Evolutionary conservation across 2,888 invertebrate genomes (phyloP).

Genomic region (Rhagium mordax): DNA sequence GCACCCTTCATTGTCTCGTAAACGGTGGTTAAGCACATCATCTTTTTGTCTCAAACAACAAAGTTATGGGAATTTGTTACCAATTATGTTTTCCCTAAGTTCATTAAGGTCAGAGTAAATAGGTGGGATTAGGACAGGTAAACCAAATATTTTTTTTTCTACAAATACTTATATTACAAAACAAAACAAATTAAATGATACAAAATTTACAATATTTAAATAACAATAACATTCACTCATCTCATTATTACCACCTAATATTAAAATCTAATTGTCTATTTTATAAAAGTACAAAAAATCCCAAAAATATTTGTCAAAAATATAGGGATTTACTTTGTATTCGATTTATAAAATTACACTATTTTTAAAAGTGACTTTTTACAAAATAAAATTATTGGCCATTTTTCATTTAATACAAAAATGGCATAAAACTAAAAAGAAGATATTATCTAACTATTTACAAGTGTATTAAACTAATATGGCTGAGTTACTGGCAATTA

Average conservation of each 20-base stretch:
- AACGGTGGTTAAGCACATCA: too few relatives aligned
- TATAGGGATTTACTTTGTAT: conserved; percentile 62
- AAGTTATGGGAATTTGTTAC: too few relatives aligned
- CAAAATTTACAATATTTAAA: conserved; percentile 62
- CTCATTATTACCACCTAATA: conserved; percentile 15
- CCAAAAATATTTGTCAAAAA: conserved; percentile 67
- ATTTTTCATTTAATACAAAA: not conserved
- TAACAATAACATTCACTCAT: conserved; percentile 44
- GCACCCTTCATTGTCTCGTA: too few relatives aligned
- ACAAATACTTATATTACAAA: conserved; percentile 64
- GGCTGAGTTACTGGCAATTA: conserved; percentile 58
- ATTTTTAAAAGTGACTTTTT: conserved; percentile 49
- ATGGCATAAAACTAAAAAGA: conserved; percentile 14
- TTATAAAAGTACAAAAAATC: conserved; percentile 69
- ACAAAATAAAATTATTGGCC: conserved; percentile 41
- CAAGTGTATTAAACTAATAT: conserved; percentile 55
- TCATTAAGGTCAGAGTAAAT: too few relatives aligned
- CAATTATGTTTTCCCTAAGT: too few relatives aligned
- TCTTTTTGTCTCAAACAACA: too few relatives aligned
- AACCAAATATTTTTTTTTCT: conserved; percentile 44
- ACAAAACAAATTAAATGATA: conserved; percentile 62
- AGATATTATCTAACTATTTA: conserved; percentile 39
- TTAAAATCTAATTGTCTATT: conserved; percentile 36
- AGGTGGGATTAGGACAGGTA: conserved; percentile 5
- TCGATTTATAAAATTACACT: conserved; percentile 55